Evolutionary conservation across 2,113 vertebrate genomes (phyloP).

Genomic region (Scatophagus argus): DNA sequence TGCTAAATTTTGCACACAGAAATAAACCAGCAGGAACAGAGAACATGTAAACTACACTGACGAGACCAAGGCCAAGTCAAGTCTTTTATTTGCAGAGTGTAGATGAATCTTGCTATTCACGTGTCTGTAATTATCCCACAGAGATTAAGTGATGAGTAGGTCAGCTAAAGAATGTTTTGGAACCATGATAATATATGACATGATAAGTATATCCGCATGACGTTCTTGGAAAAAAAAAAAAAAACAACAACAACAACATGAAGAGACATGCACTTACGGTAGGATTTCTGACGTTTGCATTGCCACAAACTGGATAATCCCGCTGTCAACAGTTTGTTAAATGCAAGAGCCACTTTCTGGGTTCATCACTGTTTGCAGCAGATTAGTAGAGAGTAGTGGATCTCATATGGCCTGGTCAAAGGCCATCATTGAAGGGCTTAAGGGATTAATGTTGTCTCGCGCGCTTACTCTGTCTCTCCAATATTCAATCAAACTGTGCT

Average conservation of each 20-base stretch:
- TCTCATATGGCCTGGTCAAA: slow-evolving; percentile 86
- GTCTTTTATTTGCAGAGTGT: not conserved
- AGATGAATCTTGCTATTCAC: slow-evolving; percentile 7
- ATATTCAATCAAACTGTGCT: slow-evolving; percentile 75
- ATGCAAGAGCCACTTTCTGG: slow-evolving; percentile 83
- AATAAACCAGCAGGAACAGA: not conserved
- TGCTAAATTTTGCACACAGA: not conserved
- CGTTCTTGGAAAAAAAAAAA: not conserved
- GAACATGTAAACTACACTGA: not conserved
- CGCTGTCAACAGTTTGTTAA: slow-evolving; percentile 84
- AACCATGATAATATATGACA: slow-evolving; percentile 16
- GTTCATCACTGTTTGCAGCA: slow-evolving; percentile 84
- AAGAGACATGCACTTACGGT: slow-evolving; percentile 61
- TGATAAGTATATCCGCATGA: slow-evolving; percentile 34
- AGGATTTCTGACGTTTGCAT: slow-evolving; percentile 72
- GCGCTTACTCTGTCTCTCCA: slow-evolving; percentile 67
- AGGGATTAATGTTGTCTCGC: slow-evolving; percentile 84
- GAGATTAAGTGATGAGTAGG: slow-evolving; percentile 43
- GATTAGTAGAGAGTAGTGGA: slow-evolving; percentile 84
- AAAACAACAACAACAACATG: slow-evolving; percentile 42
- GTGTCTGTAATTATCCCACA: slow-evolving; percentile 27
- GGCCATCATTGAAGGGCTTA: slow-evolving; percentile 85
- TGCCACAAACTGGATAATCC: slow-evolving; percentile 80
- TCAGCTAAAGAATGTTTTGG: slow-evolving; percentile 10
- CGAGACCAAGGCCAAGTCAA: not conserved